These are phyloP conservation scores for Phalanger gymnotis DNA, from an alignment of 2,797 vertebrate species.

Conservation along the genomic window DNA sequence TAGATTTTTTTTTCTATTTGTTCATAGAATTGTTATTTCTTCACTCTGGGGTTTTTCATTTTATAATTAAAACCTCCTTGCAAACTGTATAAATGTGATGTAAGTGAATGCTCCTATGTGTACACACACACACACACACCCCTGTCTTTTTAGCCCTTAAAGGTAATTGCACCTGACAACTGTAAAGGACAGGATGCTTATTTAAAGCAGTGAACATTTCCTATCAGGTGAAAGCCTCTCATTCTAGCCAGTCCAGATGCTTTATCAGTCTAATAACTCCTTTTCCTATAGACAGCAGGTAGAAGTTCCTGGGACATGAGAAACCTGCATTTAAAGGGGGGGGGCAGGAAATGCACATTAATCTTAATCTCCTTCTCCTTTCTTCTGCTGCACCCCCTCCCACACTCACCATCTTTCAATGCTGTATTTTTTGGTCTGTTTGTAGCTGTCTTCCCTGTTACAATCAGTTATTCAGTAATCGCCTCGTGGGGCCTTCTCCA, in stretches of 20 bases:
- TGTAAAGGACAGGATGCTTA: constrained; percentile 71
- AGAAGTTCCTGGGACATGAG: constrained; percentile 18
- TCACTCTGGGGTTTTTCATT: constrained; percentile 59
- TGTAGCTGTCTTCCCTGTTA: constrained; percentile 63
- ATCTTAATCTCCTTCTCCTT: constrained; percentile 33
- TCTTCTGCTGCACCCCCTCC: neutral
- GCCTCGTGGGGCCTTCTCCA: constrained; percentile 55
- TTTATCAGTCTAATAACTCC: constrained; percentile 50
- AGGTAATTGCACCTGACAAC: constrained; percentile 74
- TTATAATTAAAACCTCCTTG: constrained; percentile 75
- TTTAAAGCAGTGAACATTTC: constrained; percentile 58
- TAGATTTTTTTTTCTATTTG: constrained; percentile 51
- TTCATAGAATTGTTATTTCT: constrained; percentile 64
- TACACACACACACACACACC: constrained; percentile 48
- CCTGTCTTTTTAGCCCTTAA: constrained; percentile 71
- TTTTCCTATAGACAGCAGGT: constrained; percentile 35
- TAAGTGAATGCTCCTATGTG: constrained; percentile 66
- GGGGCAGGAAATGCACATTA: constrained; percentile 32
- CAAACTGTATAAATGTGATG: constrained; percentile 64
- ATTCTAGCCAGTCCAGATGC: constrained; percentile 25
- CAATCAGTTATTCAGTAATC: constrained; percentile 57
- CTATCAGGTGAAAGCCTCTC: constrained; percentile 16
- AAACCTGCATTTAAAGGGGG: constrained; percentile 49
- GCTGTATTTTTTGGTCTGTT: constrained; percentile 24
- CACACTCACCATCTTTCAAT: neutral